Evolutionary conservation across 2,113 vertebrate genomes (phyloP), one percentile per base, ranked within the genome.

Genomic region (Epinephelus lanceolatus): DNA sequence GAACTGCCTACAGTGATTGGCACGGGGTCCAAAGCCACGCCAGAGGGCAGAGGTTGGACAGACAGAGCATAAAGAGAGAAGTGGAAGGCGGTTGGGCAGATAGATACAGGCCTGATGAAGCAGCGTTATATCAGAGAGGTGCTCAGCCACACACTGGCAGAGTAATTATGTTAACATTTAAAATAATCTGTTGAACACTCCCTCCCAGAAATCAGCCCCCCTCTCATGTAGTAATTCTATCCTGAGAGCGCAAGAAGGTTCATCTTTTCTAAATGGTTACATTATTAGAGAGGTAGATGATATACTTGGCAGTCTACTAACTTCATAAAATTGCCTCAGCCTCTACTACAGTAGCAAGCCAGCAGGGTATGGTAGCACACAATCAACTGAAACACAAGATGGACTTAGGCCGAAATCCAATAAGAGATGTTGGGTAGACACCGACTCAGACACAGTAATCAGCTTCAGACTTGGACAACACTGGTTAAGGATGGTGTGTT

Each of bases 1-100:
- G 79, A 84, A 82, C 66, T 63, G 71, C 86, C 84, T 49, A 21
- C 81, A 79, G 87, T 73, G 77, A 89, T 21, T 78, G 84, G 83
- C 85, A 84, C 25, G 0, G 27, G 42, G 68, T 68, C 82, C 81
- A 70, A 84, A 84, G 79, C 80, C 80, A 66, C 45, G 76, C 61
- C 73, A 88, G 77, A 88, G 75, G 69, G 55, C 40, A 88, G 81
- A 73, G 63, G 84, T 69, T 80, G 69, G 61, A 65, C 27, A 27
- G 75, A 66, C 57, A 70, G 81, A 33, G 65, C 52, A 79, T 47
- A 71, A 71, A 67, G 65, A 78, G 62, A 80, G 63, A 88, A 85
- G 52, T 62, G 18, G 47, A 60, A 68, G 81, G 37, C 62, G 52
- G 23, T 61, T 30, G 45, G 67, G 59, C 30, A 63, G 71, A 83